Evolutionary conservation across 1,140 invertebrate species (phyloP), one percentile per base, ranked within the genome.

Genomic region (Matsumurasca onukii): DNA sequence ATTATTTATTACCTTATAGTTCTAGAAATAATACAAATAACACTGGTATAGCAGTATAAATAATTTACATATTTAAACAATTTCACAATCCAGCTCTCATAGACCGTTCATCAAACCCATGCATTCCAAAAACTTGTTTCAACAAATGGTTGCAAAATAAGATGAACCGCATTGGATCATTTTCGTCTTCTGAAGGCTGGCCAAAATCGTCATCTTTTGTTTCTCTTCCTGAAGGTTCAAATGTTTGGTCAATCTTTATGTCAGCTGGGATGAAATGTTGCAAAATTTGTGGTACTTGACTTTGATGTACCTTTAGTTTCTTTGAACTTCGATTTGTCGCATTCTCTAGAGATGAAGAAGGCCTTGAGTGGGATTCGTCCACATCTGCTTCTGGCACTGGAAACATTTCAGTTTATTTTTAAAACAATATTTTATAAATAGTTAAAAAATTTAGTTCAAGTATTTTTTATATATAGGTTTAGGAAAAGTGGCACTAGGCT

Each of bases 101-200:
- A 2, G 55, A 59, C 22, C 55, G 22, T n/a, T 59, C 55, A 27
- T 59, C 55, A 29, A 59, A 59, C 13, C 55, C 55, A 27, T 59
- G 55, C 55, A 59, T 59, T 27, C 55, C 55, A 29, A 59, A 59
- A 22, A 59, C 30, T 24, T 59, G 55, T n/a, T 59, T 59, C 25
- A 59, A 27, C 2, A 59, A 12, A 27, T 59, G 55, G n/a, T 59
- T 59, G 55, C 55, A 59, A n/a, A 59, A 59, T 27, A 59, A 29
- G 12, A 59, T 59, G 25, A 59, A 59, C 49, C 24, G 15, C n/a
- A 12, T 59, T 9, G 55, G 34, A 39, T 39, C 34, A n/a, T 59
- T 27, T 29, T 5, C 55, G 55, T 59, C 55, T 59, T 22, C 12
- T 52, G 49, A 3, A 3, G 55, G 25, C 24, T 59, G 15, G 1